Base-by-base conservation (phyloP, 2,888 invertebrate species). In the Oscheius sp. region DNA sequence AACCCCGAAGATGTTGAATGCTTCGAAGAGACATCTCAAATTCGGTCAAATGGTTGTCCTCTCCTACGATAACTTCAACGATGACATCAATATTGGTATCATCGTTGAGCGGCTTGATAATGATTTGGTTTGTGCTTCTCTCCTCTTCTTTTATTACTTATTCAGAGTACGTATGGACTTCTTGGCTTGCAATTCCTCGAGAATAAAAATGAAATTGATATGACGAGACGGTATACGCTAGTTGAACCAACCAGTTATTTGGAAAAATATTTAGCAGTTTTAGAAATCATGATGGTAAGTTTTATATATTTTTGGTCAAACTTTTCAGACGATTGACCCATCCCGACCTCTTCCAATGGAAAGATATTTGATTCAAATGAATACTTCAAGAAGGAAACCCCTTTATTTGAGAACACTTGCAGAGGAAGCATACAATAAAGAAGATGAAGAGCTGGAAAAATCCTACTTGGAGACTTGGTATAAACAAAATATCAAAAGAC, bases 171-270 rank as follows among this genome's bases (percentile, higher is more conserved):
- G 15, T 29, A 52, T n/a, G 67, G 70, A 23, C 42, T 45, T 2
- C n/a, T 72, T 17, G 70, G 70, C 20, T n/a, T 72, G 10, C 15
- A 23, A 5, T 70, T 72, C 58, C 29, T 67, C 52, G 63, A n/a
- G n/a, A n/a, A 61, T 27, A 70, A 67, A 15, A 3, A 5, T 15
- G 27, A 25, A 4, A 39, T 39, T 23, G 39, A 42, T 25, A 42
- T 31, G 33, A 61, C 61, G 29, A 50, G 50, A 12, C 17, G 20
- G 10, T 80, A 81, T 64, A 15, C 90, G 0, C 92, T 93, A 92
- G 90, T 92, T 1, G 93, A 93, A 86, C 91, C 92, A 63, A 91
- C 91, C 61, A 91, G 92, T 0, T 94, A 92, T 87, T 93, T 93
- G 85, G 93, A 93, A 83, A 92, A 93, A 0, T 93, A 93, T 84